These are phyloP conservation scores for Pollimyrus isidori DNA, from an alignment of 2,113 vertebrate genomes.

Conservation along the genomic window DNA sequence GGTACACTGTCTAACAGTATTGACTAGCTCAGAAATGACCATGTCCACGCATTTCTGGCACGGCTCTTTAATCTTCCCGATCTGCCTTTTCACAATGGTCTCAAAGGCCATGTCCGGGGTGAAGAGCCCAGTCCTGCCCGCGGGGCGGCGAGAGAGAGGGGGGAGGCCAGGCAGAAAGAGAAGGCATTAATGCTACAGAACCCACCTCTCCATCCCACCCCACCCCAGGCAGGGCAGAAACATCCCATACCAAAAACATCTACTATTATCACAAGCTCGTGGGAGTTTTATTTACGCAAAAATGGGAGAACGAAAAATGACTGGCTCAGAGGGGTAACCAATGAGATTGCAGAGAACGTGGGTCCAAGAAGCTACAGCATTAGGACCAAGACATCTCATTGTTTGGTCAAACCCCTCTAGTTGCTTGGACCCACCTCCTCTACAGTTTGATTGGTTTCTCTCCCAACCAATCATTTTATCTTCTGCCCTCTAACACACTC, in stretches of 20 bases:
- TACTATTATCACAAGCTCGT: not conserved
- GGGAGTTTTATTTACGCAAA: too few relatives aligned
- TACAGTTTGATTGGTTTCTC: too few relatives aligned
- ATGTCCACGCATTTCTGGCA: conserved; percentile 99
- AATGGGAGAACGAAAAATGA: too few relatives aligned
- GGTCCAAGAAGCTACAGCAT: too few relatives aligned
- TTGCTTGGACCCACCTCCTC: too few relatives aligned
- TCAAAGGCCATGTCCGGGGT: conserved; percentile 99
- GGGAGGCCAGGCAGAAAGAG: conserved; percentile 46
- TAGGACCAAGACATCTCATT: too few relatives aligned
- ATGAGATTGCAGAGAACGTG: too few relatives aligned
- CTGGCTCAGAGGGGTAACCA: too few relatives aligned
- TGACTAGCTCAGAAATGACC: conserved; percentile 99
- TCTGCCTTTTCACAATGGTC: conserved; percentile 99
- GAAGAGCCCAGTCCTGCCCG: conserved; percentile 96
- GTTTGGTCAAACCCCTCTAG: too few relatives aligned
- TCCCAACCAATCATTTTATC: too few relatives aligned
- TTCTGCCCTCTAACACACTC: not conserved
- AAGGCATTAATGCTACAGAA: conserved; percentile 54
- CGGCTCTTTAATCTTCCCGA: conserved; percentile 98
- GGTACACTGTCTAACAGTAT: conserved; percentile 99
- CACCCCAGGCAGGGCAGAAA: not conserved
- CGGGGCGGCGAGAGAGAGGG: conserved; percentile 23
- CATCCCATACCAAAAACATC: not conserved
- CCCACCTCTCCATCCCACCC: not conserved